A percentile compares a stretch with the other conserved stretches of the same genome.
These are phyloP conservation scores for Pangasius sanitwongsei DNA, from an alignment of 2,797 vertebrate species.

Conservation along the genomic window DNA sequence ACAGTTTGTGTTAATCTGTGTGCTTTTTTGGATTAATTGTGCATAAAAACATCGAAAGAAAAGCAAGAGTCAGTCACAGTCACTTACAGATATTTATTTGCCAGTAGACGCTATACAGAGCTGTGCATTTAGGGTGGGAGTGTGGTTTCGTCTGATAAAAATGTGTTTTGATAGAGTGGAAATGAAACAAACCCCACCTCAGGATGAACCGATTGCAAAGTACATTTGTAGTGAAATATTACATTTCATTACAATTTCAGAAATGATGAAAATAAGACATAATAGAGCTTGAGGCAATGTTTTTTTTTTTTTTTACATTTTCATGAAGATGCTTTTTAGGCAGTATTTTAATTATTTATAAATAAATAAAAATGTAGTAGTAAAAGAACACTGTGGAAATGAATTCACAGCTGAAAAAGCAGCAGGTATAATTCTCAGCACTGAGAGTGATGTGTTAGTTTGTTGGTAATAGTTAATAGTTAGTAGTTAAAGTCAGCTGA, in stretches of 20 bases:
- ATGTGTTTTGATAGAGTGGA: neutral
- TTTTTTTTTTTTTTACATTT: too few relatives aligned
- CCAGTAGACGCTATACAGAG: neutral
- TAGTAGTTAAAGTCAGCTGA: neutral
- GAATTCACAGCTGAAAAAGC: neutral
- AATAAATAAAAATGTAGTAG: neutral
- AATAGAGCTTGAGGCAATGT: neutral
- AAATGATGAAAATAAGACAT: neutral
- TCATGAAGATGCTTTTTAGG: neutral
- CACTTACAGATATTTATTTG: neutral
- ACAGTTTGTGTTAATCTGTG: neutral
- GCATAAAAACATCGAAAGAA: neutral
- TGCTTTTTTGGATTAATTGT: neutral
- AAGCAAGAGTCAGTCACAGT: neutral
- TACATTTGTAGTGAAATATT: neutral
- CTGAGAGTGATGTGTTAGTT: neutral
- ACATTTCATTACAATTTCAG: neutral
- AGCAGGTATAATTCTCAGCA: neutral
- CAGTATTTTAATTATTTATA: neutral
- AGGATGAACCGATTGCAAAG: neutral
- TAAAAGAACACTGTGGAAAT: neutral
- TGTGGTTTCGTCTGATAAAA: neutral
- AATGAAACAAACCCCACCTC: neutral
- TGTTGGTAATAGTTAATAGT: neutral
- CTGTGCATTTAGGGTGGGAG: neutral